Base-by-base conservation (phyloP, 2,113 vertebrate species). In the Phylloscopus trochilus region DNA sequence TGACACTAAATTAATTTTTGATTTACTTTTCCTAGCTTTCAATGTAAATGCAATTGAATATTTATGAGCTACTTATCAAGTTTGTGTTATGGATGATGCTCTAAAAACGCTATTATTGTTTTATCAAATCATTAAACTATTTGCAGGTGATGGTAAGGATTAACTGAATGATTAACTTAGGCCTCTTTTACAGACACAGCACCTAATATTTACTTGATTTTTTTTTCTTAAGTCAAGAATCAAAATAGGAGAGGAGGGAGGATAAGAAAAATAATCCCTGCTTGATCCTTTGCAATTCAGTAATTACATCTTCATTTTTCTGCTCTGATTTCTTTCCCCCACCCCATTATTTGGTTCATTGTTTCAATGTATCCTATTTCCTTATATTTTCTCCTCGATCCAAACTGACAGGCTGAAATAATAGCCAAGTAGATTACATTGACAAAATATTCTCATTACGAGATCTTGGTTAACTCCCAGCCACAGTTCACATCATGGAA, bases 321-420 rank as follows among this genome's bases (percentile, higher is more conserved):
- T 47, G 55, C 35, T 82, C 55, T 84, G 80, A 49, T 31, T 68
- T 63, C 6, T 35, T 83, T 44, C 30, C 10, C 15, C 16, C 2
- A 2, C 21, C 23, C 64, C 28, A 6, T 84, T 74, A 64, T 12
- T 83, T 82, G 11, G 47, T 46, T 93, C 44, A 37, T 89, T 88
- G 39, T 62, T 79, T 77, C 24, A 83, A 2, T 53, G n/a, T 39
- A 49, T 69, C 10, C 14, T 37, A 66, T 60, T 85, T 74, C 55
- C 44, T 89, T 78, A 30, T 64, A 67, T 67, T 86, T n/a, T 66
- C 60, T 85, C 18, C 39, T 55, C 64, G 9, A n/a, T 60, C 73
- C 33, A 81, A 94, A 90, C 21, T 94, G 83, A 80, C 39, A 59
- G 47, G 27, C 28, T 75, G 35, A 91, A 92, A 89, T 92, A 94